Evolutionary conservation across 1,140 invertebrate species (phyloP), one percentile per base, ranked within the genome.

Genomic region (Eumeta japonica): DNA sequence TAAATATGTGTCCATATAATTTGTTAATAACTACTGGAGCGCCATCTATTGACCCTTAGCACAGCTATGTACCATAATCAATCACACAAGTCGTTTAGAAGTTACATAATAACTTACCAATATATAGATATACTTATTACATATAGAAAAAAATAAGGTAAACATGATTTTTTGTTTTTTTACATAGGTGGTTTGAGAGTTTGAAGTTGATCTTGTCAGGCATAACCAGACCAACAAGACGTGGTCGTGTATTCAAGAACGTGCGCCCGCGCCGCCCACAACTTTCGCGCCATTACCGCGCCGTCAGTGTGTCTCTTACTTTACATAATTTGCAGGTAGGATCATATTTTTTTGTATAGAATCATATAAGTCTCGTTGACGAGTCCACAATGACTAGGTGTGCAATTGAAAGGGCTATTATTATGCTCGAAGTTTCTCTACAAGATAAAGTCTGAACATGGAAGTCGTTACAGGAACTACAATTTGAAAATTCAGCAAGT

Each of bases 181-280:
- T n/a, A n/a, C n/a, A n/a, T n/a, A 82, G 90, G 38, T 95, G 93
- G 90, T 90, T 98, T 62, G 94, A 98, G 62, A 96, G 93, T 62
- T 79, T 97, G 2, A 96, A 96, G 76, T 81, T 94, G 38, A 98
- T 98, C 41, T 64, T 99, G n/a, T 94, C 92, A 0, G 94, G 92
- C 0, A 90, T 96, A 0, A 95, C 96, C 3, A 81, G 96, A 30
- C 94, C 96, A 4, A 97, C 94, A 0, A 81, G 90, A 16, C 82
- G 96, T 46, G 97, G 96, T 0, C 77, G 81, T 0, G 76, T 97
- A 2, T 99, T 98, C 68, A 81, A 84, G 24, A 94, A 92, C 61
- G 80, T 86, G 10, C 77, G 87, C 10, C 87, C 89, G 2, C 80
- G 88, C 16, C 97, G 96, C 63, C 86, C 87, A 39, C 92, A 95